Evolutionary conservation across 1,140 invertebrate genomes (phyloP), one percentile per base, ranked within the genome.

Genomic region (Drosophila equinoxialis): DNA sequence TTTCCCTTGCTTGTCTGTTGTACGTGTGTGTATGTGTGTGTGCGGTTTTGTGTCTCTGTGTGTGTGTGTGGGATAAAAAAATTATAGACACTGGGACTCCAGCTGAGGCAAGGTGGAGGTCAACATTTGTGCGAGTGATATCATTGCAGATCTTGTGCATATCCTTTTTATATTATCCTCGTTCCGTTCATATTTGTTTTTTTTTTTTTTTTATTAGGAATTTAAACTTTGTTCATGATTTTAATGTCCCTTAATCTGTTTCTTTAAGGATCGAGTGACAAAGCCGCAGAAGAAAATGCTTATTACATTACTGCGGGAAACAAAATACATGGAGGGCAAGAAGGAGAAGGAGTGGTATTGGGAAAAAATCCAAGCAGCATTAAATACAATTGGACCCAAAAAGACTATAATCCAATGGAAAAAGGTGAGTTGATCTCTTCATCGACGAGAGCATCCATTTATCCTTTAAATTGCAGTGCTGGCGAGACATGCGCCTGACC

Each of bases 321-420:
- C 90, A 4, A 91, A 91, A 65, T 90, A 87, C 59, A 91, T 91
- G 90, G 90, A 91, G 76, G 90, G 90, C 51, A 91, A 91, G 61
- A 91, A 91, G 59, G 90, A 91, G 60, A 91, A 91, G 70, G 90
- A 91, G 66, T 91, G 87, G 87, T 91, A 91, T 58, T 91, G 90
- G 90, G 90, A 91, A 58, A 91, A 91, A 68, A 91, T 91, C 30
- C 90, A 91, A 59, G 90, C 85, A 45, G 90, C 90, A 26, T 67
- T 92, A 0, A 92, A 92, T 54, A 92, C 83, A 30, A 91, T 92
- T 35, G 91, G 91, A 1, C 91, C 91, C 42, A 92, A 92, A 26
- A 92, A 92, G 69, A 92, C 91, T n/a, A 92, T 92, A 2, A 92
- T 91, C 17, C 91, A 92, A 39, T 92, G 91, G 91, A 92, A 92